These are phyloP conservation scores for Formica exsecta DNA, from an alignment of 1,140 invertebrate species.

Conservation along the genomic window DNA sequence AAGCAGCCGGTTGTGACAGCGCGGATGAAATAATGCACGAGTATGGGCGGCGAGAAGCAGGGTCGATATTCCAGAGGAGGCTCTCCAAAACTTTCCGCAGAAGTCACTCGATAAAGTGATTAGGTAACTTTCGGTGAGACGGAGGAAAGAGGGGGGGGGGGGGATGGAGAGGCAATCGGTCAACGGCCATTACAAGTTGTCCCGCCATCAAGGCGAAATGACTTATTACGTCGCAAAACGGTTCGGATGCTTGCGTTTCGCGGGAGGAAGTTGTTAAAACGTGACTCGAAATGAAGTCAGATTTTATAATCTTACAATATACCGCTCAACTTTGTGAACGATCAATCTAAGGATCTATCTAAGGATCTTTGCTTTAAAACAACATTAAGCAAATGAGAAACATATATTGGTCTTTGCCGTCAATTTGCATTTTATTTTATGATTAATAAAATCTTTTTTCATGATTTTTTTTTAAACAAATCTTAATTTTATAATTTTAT, in stretches of 20 bases:
- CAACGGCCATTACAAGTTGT: slow-evolving; percentile 74
- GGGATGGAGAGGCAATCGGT: slow-evolving; percentile 70
- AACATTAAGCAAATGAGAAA: too few species aligned
- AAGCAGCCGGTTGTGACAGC: slow-evolving; percentile 72
- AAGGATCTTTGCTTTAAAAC: too few species aligned
- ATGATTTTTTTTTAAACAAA: not conserved
- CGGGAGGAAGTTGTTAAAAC: slow-evolving; percentile 30
- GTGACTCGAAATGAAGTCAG: slow-evolving; percentile 5
- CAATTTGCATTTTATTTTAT: not conserved
- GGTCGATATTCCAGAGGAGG: slow-evolving; percentile 56
- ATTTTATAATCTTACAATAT: slow-evolving; percentile 8
- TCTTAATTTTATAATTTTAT: not conserved
- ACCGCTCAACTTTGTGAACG: not conserved
- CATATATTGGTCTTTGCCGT: not conserved
- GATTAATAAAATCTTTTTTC: not conserved
- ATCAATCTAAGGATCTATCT: not conserved
- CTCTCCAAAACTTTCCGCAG: slow-evolving; percentile 74
- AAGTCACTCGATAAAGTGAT: slow-evolving; percentile 82
- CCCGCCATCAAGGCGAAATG: slow-evolving; percentile 62
- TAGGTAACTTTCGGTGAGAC: slow-evolving; percentile 79
- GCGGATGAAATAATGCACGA: slow-evolving; percentile 75
- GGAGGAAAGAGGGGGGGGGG: slow-evolving; percentile 62
- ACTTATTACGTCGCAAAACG: slow-evolving; percentile 67
- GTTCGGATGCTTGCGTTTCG: slow-evolving; percentile 38
- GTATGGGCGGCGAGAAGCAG: slow-evolving; percentile 54